Evolutionary conservation across 2,888 invertebrate species (phyloP).

Genomic region (Mythimna albipuncta): DNA sequence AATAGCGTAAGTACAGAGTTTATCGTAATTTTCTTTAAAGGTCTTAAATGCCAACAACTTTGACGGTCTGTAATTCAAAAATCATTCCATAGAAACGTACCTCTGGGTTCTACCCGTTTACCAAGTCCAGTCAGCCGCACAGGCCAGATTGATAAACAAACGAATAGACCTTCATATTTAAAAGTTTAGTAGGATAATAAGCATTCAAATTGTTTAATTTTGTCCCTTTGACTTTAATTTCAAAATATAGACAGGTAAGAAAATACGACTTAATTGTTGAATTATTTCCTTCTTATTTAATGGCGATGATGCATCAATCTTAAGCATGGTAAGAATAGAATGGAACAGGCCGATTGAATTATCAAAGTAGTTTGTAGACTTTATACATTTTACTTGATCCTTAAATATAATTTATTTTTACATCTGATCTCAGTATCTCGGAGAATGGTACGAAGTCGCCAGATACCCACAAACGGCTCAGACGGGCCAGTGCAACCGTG

Average conservation of each 20-base stretch:
- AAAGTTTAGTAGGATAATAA: background rate
- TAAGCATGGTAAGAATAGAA: no score
- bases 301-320: no score
- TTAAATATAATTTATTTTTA: no score
- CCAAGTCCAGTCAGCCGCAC: background rate
- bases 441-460: constrained; percentile 92
- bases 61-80: background rate
- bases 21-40: background rate
- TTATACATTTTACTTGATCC: no score
- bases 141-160: background rate
- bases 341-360: no score
- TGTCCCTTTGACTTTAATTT: no score
- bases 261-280: no score
- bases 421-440: constrained; percentile 72
- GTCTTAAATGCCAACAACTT: background rate
- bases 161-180: background rate
- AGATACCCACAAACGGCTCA: constrained; percentile 91
- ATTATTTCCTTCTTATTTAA: no score
- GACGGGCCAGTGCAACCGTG: constrained; percentile 91
- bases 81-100: background rate
- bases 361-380: no score
- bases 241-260: no score
- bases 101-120: background rate
- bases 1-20: background rate
- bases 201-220: no score